Evolutionary conservation across 2,797 vertebrate species (phyloP).

Genomic region (Spinibarbus caldwelli): DNA sequence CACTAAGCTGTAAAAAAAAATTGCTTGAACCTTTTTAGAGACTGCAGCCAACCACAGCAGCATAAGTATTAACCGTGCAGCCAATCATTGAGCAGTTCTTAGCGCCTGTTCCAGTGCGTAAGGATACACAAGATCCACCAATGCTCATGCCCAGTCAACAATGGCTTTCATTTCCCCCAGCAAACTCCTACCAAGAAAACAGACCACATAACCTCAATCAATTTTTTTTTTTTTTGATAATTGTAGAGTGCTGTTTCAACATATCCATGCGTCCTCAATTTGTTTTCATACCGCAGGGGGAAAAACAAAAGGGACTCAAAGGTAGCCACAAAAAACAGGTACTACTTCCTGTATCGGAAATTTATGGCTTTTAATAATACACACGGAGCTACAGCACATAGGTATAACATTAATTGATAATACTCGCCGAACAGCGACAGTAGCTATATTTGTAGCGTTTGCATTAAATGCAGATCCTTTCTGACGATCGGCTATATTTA

Average conservation of each 20-base stretch:
- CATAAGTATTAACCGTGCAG: constrained; percentile 80
- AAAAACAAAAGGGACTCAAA: constrained; percentile 67
- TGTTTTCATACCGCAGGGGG: constrained; percentile 72
- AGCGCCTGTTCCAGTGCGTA: constrained; percentile 69
- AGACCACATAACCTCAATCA: constrained; percentile 73
- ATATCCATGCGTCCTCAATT: constrained; percentile 76
- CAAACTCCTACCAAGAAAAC: constrained; percentile 69
- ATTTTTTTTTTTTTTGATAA: constrained; percentile 68
- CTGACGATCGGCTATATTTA: background rate
- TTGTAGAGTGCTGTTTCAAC: constrained; percentile 76
- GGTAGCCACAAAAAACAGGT: constrained; percentile 69
- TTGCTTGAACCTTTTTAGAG: constrained; percentile 90
- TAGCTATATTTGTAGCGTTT: background rate
- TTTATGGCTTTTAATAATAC: constrained; percentile 40
- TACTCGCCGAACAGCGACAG: background rate
- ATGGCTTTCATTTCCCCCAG: constrained; percentile 64
- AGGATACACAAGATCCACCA: constrained; percentile 71
- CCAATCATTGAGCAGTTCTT: constrained; percentile 81
- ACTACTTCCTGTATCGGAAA: constrained; percentile 73
- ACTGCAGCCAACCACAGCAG: constrained; percentile 88
- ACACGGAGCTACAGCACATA: background rate
- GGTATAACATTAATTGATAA: background rate
- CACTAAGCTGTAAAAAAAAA: constrained; percentile 90
- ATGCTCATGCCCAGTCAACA: constrained; percentile 71
- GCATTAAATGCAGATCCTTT: background rate